Base-by-base conservation (phyloP, 2,113 vertebrate genomes). In the Thymallus thymallus region DNA sequence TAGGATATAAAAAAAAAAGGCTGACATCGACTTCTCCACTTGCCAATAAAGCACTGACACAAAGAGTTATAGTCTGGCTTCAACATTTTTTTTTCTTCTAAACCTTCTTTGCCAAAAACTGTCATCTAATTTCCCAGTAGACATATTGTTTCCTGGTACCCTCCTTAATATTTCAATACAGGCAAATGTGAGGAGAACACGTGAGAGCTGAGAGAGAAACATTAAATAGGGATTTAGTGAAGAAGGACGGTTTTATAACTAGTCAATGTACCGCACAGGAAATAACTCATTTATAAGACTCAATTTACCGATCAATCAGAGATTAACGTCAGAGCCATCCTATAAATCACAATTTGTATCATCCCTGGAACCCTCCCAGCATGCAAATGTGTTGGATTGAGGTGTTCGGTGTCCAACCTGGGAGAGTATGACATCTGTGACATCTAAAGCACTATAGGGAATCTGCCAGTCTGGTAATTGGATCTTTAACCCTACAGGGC, bases 271-370 rank as follows among this genome's bases (percentile, higher is more conserved):
- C n/a, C n/a, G 32, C 26, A 35, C 64, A 55, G 70, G 73, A 70
- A 61, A 55, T 73, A 78, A 76, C 58, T 82, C 70, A 82, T 82
- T 82, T 68, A 82, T 69, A 79, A 73, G 73, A 79, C 80, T 85
- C 80, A 71, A 80, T 85, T 82, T 82, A 80, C 67, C 24, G 68
- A 75, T 78, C 80, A 71, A 82, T 80, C 78, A 72, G 78, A 69
- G 78, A 76, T 82, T 80, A 74, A 82, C 76, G 74, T 74, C 79
- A 46, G 62, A 29, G 71, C 72, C 56, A 23, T 71, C 78, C 76
- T 76, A 77, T 80, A 82, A 84, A 82, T 82, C 83, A 82, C 77
- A 73, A 76, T 76, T 74, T 80, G 70, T 82, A 80, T 85, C 80
- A 82, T 76, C 68, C 64, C 41, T 22, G 61, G 35, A 77, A 77